A percentile compares a stretch with the other conserved stretches of the same genome.
Evolutionary conservation across 2,888 invertebrate species (phyloP).

Genomic region (Tridacna crocea): DNA sequence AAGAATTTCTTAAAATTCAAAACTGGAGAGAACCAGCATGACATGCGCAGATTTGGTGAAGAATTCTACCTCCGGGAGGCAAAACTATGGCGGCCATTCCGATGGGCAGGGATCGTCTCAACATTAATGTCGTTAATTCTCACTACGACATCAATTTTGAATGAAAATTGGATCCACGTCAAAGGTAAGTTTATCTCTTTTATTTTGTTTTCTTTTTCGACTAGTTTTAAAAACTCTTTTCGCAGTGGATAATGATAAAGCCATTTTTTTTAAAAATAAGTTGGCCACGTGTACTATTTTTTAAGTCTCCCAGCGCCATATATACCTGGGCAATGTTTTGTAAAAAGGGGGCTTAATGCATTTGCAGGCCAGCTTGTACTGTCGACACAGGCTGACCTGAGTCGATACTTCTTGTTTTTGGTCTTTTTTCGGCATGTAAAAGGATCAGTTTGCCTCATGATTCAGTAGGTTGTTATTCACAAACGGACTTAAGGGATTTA

Average conservation of each 20-base stretch:
- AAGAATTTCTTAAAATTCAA: conserved; percentile 81
- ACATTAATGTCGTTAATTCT: conserved; percentile 74
- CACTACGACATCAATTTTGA: conserved; percentile 69
- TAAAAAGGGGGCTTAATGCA: not conserved
- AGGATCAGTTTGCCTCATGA: too few relatives aligned
- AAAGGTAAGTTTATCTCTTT: not conserved
- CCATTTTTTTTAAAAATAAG: too few relatives aligned
- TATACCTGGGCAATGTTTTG: not conserved
- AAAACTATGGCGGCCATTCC: conserved; percentile 78
- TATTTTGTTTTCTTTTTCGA: not conserved
- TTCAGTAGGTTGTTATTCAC: too few relatives aligned
- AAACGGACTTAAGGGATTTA: too few relatives aligned
- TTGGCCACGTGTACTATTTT: too few relatives aligned
- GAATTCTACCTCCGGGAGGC: conserved; percentile 78
- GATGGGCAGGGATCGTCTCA: conserved; percentile 76
- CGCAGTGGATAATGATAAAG: too few relatives aligned
- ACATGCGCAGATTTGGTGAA: conserved; percentile 78
- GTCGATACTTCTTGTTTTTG: too few relatives aligned
- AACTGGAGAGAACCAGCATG: conserved; percentile 76
- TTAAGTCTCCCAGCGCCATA: too few relatives aligned
- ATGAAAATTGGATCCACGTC: conserved; percentile 70
- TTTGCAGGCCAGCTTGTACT: not conserved
- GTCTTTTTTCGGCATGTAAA: too few relatives aligned
- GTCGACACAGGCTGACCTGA: too few relatives aligned
- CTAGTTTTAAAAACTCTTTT: too few relatives aligned